A percentile compares a stretch with the other conserved stretches of the same genome.
Conservation (phyloP, 2,888 invertebrate genomes). For the Oxyscelio sp. region DNA sequence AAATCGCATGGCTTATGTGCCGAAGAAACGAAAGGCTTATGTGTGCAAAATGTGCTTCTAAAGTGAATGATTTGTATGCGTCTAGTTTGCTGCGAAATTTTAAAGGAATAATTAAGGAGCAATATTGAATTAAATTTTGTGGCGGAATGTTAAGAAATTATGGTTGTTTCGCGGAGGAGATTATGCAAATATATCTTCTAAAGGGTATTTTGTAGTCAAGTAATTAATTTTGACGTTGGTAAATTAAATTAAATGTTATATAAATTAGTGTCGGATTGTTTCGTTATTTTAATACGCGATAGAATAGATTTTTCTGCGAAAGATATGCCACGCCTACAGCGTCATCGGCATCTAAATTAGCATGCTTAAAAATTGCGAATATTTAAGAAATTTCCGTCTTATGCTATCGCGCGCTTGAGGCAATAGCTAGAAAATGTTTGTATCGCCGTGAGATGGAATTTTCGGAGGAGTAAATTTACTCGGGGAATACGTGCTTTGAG, state of each 20-base stretch:
- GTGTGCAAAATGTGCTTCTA: neutral
- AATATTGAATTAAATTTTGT: slow-evolving; percentile 8
- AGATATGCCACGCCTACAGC: too few species aligned
- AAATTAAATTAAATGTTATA: too few species aligned
- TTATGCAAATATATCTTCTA: neutral
- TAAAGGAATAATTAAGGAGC: neutral
- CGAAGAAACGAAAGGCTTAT: neutral
- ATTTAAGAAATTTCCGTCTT: neutral
- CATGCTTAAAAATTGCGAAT: neutral
- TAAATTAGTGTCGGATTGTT: too few species aligned
- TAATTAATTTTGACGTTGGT: too few species aligned
- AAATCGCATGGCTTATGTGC: neutral
- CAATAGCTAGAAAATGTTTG: neutral
- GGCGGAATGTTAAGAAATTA: neutral
- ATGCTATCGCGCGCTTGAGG: neutral
- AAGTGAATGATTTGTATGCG: neutral
- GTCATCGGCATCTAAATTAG: neutral
- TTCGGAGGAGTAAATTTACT: slow-evolving; percentile 25
- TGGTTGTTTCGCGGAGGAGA: neutral
- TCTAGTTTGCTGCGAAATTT: neutral
- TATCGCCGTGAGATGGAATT: slow-evolving; percentile 30
- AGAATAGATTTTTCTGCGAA: too few species aligned
- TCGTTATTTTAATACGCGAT: too few species aligned
- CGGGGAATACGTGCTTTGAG: neutral
- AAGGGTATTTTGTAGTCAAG: too few species aligned